Evolutionary conservation across 2,113 vertebrate genomes (phyloP).

Genomic region (Dasypus novemcinctus): DNA sequence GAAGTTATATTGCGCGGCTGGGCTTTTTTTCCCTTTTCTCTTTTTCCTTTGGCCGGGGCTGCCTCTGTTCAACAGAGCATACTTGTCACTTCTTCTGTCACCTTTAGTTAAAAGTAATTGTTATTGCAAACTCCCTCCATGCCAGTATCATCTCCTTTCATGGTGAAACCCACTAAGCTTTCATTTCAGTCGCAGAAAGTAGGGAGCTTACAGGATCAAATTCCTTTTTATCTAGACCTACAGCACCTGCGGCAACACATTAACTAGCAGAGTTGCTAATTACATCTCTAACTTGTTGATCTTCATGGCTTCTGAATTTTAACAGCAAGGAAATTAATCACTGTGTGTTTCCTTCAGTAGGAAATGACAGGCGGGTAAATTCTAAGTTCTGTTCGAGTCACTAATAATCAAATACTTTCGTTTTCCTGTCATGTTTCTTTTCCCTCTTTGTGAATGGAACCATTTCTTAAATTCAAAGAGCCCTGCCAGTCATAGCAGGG

Average conservation of each 20-base stretch:
- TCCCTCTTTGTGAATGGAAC: conserved; percentile 11
- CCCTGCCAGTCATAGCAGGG: neutral
- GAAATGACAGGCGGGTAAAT: neutral
- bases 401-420: neutral
- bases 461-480: conserved; percentile 50
- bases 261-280: conserved; percentile 65
- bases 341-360: neutral
- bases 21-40: conserved; percentile 53
- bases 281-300: conserved; percentile 63
- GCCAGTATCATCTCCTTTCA: conserved; percentile 62
- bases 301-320: neutral
- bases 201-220: conserved; percentile 32
- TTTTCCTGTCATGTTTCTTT: neutral
- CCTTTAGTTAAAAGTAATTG: conserved; percentile 78
- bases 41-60: conserved; percentile 44
- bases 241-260: neutral
- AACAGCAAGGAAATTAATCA: conserved; percentile 62
- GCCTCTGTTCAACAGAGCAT: conserved; percentile 54
- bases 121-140: conserved; percentile 67
- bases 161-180: conserved; percentile 64
- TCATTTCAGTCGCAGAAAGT: conserved; percentile 43
- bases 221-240: conserved; percentile 59
- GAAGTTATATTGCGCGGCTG: conserved; percentile 37
- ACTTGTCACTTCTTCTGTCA: conserved; percentile 64
- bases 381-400: neutral